Evolutionary conservation across 37 sponge, comb jelly and placozoan genomes (phyloP).

Genomic region (Agelas oroides): DNA sequence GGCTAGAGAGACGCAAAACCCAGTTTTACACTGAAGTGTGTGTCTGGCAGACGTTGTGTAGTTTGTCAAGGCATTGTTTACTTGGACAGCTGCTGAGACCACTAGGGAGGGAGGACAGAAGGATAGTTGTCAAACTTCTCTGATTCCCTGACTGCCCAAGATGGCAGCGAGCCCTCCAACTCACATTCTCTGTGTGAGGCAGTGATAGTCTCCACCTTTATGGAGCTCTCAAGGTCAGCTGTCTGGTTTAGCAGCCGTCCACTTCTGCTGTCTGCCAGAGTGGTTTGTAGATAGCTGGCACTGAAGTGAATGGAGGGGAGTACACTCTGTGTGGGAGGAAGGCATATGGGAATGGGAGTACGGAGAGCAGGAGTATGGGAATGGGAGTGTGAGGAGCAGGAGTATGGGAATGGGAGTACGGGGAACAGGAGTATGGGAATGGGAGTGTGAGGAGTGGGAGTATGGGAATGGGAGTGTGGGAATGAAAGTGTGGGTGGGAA

Average conservation of each 20-base stretch:
- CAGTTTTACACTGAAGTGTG: slow-evolving; percentile 26
- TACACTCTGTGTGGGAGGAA: background rate
- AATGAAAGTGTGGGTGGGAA: slow-evolving; percentile 1
- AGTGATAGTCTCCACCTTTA: too few species aligned
- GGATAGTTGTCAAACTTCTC: background rate
- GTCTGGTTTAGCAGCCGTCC: background rate
- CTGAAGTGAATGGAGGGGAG: background rate
- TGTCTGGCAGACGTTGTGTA: slow-evolving; percentile 10
- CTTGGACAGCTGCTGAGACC: background rate
- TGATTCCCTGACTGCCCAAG: too few species aligned
- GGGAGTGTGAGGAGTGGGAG: background rate
- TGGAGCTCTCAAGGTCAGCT: too few species aligned
- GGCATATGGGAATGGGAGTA: background rate
- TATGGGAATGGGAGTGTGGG: background rate
- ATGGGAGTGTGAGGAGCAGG: background rate
- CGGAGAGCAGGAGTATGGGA: background rate
- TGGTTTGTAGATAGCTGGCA: background rate
- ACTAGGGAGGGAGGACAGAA: slow-evolving; percentile 17
- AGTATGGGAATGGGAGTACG: background rate
- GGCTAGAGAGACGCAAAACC: slow-evolving; percentile 36
- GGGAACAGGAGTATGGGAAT: background rate
- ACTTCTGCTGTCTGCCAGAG: background rate
- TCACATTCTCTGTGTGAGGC: too few species aligned
- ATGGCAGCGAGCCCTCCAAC: too few species aligned
- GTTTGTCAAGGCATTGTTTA: background rate